These are phyloP conservation scores for Mallotus villosus DNA, from an alignment of 2,797 vertebrate genomes.

Conservation along the genomic window DNA sequence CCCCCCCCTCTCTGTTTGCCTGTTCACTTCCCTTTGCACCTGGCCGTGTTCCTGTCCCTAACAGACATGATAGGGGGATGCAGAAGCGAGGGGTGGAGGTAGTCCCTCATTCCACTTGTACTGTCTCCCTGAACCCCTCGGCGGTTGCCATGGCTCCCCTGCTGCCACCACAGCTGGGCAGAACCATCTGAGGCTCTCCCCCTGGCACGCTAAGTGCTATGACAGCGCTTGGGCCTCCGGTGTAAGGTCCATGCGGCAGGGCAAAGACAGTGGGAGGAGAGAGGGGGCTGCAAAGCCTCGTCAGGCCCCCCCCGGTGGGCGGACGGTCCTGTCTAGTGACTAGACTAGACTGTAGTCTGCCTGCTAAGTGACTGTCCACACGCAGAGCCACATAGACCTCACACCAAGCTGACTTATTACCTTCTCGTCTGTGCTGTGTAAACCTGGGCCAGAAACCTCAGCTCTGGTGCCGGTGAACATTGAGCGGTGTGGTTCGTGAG, in stretches of 20 bases:
- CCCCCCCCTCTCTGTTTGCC: not conserved
- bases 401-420: slow-evolving; percentile 33
- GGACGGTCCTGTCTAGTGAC: not conserved
- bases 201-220: slow-evolving; percentile 20
- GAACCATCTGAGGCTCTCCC: slow-evolving; percentile 44
- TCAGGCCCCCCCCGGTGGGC: slow-evolving; percentile 8
- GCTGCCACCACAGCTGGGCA: slow-evolving; percentile 50
- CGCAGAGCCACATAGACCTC: not conserved
- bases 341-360: too few species aligned
- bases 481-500: slow-evolving; percentile 11
- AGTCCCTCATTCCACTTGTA: slow-evolving; percentile 39
- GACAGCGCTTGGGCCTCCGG: too few species aligned
- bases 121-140: slow-evolving; percentile 24
- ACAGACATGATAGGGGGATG: slow-evolving; percentile 28
- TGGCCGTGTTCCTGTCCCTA: slow-evolving; percentile 1
- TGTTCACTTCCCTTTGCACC: not conserved
- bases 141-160: slow-evolving; percentile 32
- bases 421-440: slow-evolving; percentile 13
- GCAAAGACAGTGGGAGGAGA: slow-evolving; percentile 4
- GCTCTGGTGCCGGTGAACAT: not conserved
- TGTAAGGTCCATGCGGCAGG: not conserved
- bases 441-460: not conserved
- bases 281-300: slow-evolving; percentile 31
- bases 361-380: slow-evolving; percentile 17
- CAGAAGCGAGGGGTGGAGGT: slow-evolving; percentile 31